These are phyloP conservation scores for Tragelaphus strepsiceros DNA, from an alignment of 2,113 vertebrate genomes.

Conservation along the genomic window DNA sequence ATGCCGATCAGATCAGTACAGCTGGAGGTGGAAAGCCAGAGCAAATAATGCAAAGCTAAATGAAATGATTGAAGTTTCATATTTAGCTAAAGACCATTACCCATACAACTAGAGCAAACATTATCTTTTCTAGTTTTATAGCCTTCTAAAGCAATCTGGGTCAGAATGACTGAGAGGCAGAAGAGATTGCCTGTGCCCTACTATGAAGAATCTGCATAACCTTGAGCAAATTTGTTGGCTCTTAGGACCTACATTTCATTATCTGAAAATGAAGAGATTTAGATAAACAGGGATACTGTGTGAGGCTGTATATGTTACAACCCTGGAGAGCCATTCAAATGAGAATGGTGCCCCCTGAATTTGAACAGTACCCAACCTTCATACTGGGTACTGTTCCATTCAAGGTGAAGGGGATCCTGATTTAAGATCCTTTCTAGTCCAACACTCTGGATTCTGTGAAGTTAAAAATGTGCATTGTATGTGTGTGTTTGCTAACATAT, in stretches of 20 bases:
- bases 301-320: not conserved
- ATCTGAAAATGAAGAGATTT: not conserved
- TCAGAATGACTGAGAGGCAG: not conserved
- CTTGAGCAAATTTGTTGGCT: not conserved
- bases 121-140: not conserved
- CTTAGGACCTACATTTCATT: not conserved
- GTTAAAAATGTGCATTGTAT: not conserved
- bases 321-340: not conserved
- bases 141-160: not conserved
- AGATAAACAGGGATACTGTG: not conserved
- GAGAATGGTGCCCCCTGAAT: not conserved
- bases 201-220: not conserved
- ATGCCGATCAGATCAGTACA: not conserved
- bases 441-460: not conserved
- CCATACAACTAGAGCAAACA: not conserved
- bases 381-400: not conserved
- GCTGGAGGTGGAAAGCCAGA: not conserved
- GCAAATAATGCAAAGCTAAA: not conserved
- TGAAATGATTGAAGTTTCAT: not conserved
- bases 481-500: not conserved
- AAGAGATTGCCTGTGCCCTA: not conserved
- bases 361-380: not conserved
- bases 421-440: not conserved
- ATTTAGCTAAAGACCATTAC: not conserved
- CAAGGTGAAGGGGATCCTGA: not conserved